These are phyloP conservation scores for Zoroaster sp. DNA, from an alignment of 53 echinoderm and acorn worm genomes.

Conservation along the genomic window DNA sequence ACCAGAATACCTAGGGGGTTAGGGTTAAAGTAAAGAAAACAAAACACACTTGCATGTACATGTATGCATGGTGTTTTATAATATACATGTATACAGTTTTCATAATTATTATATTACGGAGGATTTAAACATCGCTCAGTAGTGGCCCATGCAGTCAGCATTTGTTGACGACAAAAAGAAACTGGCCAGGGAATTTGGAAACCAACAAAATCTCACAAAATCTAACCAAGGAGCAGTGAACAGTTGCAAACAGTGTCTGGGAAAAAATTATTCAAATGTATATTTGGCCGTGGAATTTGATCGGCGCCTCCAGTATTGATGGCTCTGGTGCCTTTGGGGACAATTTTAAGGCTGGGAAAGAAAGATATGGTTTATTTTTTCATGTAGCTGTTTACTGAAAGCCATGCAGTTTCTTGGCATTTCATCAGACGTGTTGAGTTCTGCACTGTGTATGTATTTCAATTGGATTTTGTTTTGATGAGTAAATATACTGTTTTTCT, in stretches of 20 bases:
- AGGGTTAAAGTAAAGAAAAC: too few relatives aligned
- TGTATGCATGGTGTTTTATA: too few relatives aligned
- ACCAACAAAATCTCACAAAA: background rate
- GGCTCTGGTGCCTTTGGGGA: background rate
- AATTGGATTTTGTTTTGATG: background rate
- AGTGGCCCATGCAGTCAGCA: too few relatives aligned
- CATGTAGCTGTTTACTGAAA: slow-evolving; percentile 33
- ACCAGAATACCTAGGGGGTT: too few relatives aligned
- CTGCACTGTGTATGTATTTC: too few relatives aligned
- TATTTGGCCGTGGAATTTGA: slow-evolving; percentile 16
- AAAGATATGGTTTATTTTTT: background rate
- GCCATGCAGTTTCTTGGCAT: background rate
- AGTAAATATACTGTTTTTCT: background rate
- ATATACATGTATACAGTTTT: too few relatives aligned
- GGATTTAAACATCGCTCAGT: too few relatives aligned
- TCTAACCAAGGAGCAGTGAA: background rate
- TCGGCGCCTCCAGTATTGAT: slow-evolving; percentile 25
- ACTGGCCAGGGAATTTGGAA: background rate
- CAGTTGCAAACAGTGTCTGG: background rate
- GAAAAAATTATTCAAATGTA: background rate
- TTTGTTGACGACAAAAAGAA: too few relatives aligned
- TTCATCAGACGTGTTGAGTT: background rate
- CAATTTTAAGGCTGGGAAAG: background rate
- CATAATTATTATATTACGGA: too few relatives aligned
- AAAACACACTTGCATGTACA: too few relatives aligned